Conservation (phyloP, 2,113 vertebrate species). For the Emydocephalus ijimae region DNA sequence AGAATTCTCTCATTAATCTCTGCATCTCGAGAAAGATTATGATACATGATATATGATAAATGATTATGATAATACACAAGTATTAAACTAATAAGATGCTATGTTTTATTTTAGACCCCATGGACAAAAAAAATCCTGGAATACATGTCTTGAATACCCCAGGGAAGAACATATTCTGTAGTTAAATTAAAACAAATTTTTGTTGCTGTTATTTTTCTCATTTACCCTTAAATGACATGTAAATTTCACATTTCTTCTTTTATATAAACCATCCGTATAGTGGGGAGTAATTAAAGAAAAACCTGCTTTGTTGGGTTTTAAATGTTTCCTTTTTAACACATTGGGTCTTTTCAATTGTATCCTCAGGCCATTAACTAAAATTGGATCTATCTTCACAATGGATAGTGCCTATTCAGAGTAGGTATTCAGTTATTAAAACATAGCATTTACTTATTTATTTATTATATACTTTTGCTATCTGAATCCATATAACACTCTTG, state of each 20-base stretch:
- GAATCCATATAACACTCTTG: neutral
- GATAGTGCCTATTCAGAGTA: neutral
- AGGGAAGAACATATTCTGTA: neutral
- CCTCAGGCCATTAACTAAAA: neutral
- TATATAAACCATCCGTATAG: neutral
- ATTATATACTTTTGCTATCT: neutral
- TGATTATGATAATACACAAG: neutral
- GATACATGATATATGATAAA: neutral
- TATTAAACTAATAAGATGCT: neutral
- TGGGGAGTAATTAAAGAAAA: constrained; percentile 43
- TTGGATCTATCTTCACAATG: neutral
- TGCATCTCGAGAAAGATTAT: neutral
- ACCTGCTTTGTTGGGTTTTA: constrained; percentile 28
- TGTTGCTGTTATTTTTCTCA: neutral
- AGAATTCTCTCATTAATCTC: neutral
- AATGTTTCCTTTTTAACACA: constrained; percentile 30
- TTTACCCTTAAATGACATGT: neutral
- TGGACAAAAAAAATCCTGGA: neutral
- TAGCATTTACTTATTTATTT: neutral
- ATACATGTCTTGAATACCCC: neutral
- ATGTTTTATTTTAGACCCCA: neutral
- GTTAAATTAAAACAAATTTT: constrained; percentile 13
- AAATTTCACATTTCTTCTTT: neutral
- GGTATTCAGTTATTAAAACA: neutral
- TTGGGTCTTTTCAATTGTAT: constrained; percentile 44